phyloP scores from a whole-genome alignment of 2,113 vertebrate species.

The Kryptolebias marmoratus region DNA sequence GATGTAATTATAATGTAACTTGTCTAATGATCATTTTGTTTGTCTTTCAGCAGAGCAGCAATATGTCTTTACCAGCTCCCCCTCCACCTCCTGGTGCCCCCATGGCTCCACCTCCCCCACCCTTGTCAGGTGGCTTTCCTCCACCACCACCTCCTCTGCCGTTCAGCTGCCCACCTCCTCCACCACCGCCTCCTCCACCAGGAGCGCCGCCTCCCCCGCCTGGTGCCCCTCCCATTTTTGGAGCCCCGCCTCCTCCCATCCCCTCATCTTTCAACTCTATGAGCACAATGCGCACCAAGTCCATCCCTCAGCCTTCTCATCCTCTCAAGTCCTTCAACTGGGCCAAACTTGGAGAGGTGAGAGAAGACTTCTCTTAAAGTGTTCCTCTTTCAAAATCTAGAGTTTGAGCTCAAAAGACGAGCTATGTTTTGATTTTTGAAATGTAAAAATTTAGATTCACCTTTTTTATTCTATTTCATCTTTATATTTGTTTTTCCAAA shows the following conservation, averaged over 20 bases:
- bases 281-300: slow-evolving; percentile 86
- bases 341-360: slow-evolving; percentile 95
- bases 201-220: slow-evolving; percentile 90
- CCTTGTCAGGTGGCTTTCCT: slow-evolving; percentile 81
- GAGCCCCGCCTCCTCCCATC: slow-evolving; percentile 77
- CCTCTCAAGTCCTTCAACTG: slow-evolving; percentile 99
- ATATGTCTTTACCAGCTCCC: slow-evolving; percentile 69
- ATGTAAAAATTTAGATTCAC: not conserved
- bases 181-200: slow-evolving; percentile 85
- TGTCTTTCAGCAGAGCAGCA: slow-evolving; percentile 76
- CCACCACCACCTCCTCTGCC: slow-evolving; percentile 86
- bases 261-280: slow-evolving; percentile 73
- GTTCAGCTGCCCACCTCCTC: slow-evolving; percentile 81
- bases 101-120: slow-evolving; percentile 79
- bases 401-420: not conserved
- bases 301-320: slow-evolving; percentile 92
- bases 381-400: not conserved
- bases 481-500: too few species aligned
- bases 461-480: too few species aligned
- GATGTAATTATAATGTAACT: not conserved
- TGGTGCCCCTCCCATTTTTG: slow-evolving; percentile 91
- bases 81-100: slow-evolving; percentile 87
- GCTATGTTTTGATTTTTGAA: not conserved
- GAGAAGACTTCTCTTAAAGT: slow-evolving; percentile 21
- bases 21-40: not conserved